A percentile compares a stretch with the other conserved stretches of the same genome.
Conservation (phyloP, 2,797 vertebrate genomes). For the Manis crassicaudata region DNA sequence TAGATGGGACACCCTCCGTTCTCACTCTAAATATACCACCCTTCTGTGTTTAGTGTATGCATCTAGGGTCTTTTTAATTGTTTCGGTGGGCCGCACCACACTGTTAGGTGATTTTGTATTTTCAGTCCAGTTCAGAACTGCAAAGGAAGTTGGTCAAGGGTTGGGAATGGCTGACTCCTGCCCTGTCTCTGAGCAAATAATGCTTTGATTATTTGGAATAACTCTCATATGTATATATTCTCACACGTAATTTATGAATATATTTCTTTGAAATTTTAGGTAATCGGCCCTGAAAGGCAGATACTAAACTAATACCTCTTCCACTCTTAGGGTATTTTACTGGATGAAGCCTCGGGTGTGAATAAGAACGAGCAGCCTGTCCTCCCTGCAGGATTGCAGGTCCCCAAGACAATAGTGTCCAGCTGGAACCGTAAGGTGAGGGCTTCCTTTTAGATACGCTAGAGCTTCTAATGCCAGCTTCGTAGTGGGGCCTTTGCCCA, state of each 20-base stretch:
- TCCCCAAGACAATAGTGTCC: constrained; percentile 94
- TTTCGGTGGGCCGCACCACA: neutral
- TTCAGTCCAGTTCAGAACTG: neutral
- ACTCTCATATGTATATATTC: neutral
- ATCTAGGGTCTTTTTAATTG: neutral
- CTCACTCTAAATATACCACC: neutral
- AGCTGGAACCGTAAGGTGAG: constrained; percentile 99
- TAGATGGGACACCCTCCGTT: neutral
- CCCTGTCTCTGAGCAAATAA: neutral
- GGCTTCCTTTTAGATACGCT: neutral
- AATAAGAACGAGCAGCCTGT: constrained; percentile 94
- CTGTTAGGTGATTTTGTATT: neutral
- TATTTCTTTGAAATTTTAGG: neutral
- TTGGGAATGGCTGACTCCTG: neutral
- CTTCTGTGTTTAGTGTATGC: neutral
- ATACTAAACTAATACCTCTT: neutral
- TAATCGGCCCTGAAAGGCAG: neutral
- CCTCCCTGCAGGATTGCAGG: constrained; percentile 93
- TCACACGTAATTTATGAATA: neutral
- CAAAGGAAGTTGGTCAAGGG: neutral
- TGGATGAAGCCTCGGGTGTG: constrained; percentile 96
- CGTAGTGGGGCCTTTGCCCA: neutral
- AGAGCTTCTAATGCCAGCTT: neutral
- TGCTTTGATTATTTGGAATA: neutral
- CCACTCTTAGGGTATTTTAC: constrained; percentile 90